Base-by-base conservation (phyloP, 2,888 invertebrate genomes). In the Drosophila melanosoma region DNA sequence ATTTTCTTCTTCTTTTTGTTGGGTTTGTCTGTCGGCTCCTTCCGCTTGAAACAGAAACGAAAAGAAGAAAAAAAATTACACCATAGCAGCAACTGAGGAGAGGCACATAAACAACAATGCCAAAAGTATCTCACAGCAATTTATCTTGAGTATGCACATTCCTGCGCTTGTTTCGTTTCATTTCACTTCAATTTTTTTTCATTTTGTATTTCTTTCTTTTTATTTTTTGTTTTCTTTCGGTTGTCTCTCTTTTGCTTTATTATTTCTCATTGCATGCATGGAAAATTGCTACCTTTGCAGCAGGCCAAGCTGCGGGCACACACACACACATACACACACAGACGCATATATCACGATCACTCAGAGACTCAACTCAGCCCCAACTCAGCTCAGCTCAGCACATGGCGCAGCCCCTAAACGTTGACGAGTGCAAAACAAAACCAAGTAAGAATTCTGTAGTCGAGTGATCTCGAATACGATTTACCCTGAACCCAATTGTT, bases 251-350 rank as follows among this genome's bases (percentile, higher is more conserved):
- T 15, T 54, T 74, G 66, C 62, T 83, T 88, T 85, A 70, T 85
- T 82, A 85, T 82, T 83, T 85, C 89, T 64, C 69, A 83, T 78
- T 75, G 85, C 80, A 84, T 81, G 89, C 77, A 88, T 87, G 79
- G 89, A 91, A 87, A 87, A 87, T 87, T 91, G 91, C 87, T 87
- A 91, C 91, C 91, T 87, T 90, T 79, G 91, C 90, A 90, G 84
- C 90, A 88, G 84, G 79, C 78, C 52, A 61, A 69, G 69, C 79
- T 73, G 78, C 82, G 70, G 82, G 68, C 79, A 72, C 66, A 79
- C 66, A 80, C 75, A 82, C 85, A 87, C 87, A 87, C 29, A 29
- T 8, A 23, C 76, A 72, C 66, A 79, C 65, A 77, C 38, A 76
- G 66, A 77, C 74, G 83, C 83, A 83, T 88, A 88, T 90, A 87